A percentile compares a stretch with the other conserved stretches of the same genome.
These are phyloP conservation scores for Planiliza haematocheilus DNA, from an alignment of 2,113 vertebrate species.

Conservation along the genomic window DNA sequence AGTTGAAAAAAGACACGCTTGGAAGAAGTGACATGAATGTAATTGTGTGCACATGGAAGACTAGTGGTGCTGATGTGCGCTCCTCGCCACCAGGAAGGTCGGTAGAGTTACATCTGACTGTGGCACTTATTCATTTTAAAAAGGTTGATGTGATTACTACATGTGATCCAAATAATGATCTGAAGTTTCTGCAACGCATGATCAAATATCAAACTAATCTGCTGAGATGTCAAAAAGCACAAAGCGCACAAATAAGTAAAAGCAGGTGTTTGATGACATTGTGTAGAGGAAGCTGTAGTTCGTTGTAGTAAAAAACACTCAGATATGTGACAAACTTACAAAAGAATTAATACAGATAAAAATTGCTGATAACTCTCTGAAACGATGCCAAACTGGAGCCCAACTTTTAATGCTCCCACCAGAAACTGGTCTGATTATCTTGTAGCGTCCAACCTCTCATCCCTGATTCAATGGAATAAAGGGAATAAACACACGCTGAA, in stretches of 20 bases:
- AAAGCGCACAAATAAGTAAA: neutral
- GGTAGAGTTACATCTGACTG: constrained; percentile 8
- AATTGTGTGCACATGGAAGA: constrained; percentile 53
- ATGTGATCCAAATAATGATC: neutral
- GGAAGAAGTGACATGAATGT: constrained; percentile 39
- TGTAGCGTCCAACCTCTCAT: no score
- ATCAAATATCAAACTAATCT: neutral
- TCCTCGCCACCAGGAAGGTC: neutral
- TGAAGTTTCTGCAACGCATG: neutral
- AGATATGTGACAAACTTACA: no score
- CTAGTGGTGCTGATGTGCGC: constrained; percentile 1
- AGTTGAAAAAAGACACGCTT: constrained; percentile 23
- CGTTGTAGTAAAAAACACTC: no score
- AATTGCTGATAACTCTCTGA: neutral
- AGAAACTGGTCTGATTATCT: no score
- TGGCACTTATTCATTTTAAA: constrained; percentile 3
- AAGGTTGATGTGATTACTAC: constrained; percentile 21
- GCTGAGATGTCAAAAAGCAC: neutral
- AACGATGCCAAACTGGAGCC: no score
- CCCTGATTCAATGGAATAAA: no score
- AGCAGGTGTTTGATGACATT: neutral
- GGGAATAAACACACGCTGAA: no score
- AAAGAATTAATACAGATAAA: no score
- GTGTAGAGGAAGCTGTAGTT: neutral
- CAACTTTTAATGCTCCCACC: no score